Base-by-base conservation (phyloP, 2,797 vertebrate genomes). In the Ceyx erithaca region DNA sequence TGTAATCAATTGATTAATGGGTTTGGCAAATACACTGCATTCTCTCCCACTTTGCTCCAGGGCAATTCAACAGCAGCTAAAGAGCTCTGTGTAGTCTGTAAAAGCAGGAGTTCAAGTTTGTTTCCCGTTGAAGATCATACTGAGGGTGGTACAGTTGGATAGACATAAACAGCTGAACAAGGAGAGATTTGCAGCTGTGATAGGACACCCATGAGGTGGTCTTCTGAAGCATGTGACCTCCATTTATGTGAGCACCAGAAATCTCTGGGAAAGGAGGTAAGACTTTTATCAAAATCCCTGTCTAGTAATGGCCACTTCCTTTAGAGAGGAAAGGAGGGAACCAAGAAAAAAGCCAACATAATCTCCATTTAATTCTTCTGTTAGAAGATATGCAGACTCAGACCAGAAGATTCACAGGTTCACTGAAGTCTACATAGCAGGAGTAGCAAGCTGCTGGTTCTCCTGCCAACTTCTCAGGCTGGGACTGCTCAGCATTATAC, bases 351-450 rank as follows among this genome's bases (percentile, higher is more conserved):
- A 0, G 4, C 5, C 3, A 9, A 14, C 4, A 19, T 3, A 73
- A 41, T n/a, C 25, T 49, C 35, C 9, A 6, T 35, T 73, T 63
- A 43, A 20, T n/a, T 68, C 18, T 51, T 85, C 59, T 22, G 2
- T 13, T n/a, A 43, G 35, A 63, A 41, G 40, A 54, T 51, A 49
- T 0, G 1, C 1, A 1, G 13, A 37, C 12, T 25, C 14, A n/a
- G 23, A 71, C 5, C 2, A 43, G 49, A 43, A 59, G 17, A 68
- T 87, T 82, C 40, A 21, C 64, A 7, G 8, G 30, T 31, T 68
- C 6, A 14, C 21, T 1, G 0, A 49, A 66, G 28, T 28, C 18
- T 66, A 5, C 0, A 2, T 13, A 66, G 3, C 46, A 49, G 4
- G 11, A 8, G 8, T 58, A 35, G n/a, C 1, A 1, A 37, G 18